Base-by-base conservation (phyloP, 2,797 vertebrate species). In the Saxicola maurus region DNA sequence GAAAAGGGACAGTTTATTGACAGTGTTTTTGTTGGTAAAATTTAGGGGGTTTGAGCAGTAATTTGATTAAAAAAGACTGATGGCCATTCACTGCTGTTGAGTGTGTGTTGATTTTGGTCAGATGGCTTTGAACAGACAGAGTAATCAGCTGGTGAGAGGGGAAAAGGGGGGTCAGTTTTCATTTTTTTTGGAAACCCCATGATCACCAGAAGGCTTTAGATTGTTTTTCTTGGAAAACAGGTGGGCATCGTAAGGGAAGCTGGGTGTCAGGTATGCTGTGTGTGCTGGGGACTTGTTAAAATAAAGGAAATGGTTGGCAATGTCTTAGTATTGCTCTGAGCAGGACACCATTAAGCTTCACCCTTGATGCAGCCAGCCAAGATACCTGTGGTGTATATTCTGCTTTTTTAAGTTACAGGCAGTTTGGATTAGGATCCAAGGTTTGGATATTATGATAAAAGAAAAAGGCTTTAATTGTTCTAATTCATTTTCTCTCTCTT, bases 321-420 rank as follows among this genome's bases (percentile, higher is more conserved):
- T 27, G 42, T 62, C 82, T 67, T 87, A 1, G 2, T 1, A 2
- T 43, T 90, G 66, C 90, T 87, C 75, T 64, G 31, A 83, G 33
- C 52, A 81, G 69, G 67, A 45, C 48, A 40, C 65, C 37, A 42
- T 78, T 81, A 79, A 92, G 43, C 23, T 75, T 85, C 52, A 60
- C 53, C 52, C 73, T 87, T 61, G 48, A 78, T 60, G 74, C 71
- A 66, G 76, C 25, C 82, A 87, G 86, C 82, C 86, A 92, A 83
- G 87, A 62, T 90, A 92, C 80, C 73, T 87, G 62, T 86, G 85
- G 87, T 78, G 48, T 66, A 52, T 81, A 60, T 83, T 78, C 75
- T 90, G 56, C 49, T 91, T 91, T 93, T 92, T 85, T 21, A 62
- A 69, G 78, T 92, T 67, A 49, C 14, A 66, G 38, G 42, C 2